phyloP scores from a whole-genome alignment of 2,113 vertebrate species.

The Mus musculus region GRCm39 chr13:63803001-63803500 shows the following conservation, averaged over 20 bases:
- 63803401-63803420: not conserved
- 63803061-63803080: not conserved
- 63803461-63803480: not conserved
- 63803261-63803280: not conserved
- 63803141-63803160: not conserved
- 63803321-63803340: not conserved
- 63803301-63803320: not conserved
- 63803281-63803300: not conserved
- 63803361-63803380: not conserved
- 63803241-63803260: not conserved
- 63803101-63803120: not conserved
- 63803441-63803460: not conserved
- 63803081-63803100: not conserved
- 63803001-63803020: not conserved
- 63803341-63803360: not conserved
- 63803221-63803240: not conserved
- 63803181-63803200: not conserved
- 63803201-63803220: not conserved
- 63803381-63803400: not conserved
- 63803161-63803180: not conserved
- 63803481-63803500: not conserved
- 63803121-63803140: not conserved
- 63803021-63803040: not conserved
- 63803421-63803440: not conserved
- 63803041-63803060: not conserved